Percentiles rank a stretch among this genome's conserved stretches.
Conservation (phyloP, 2,797 vertebrate species). For the Acrossocheilus fasciatus region DNA sequence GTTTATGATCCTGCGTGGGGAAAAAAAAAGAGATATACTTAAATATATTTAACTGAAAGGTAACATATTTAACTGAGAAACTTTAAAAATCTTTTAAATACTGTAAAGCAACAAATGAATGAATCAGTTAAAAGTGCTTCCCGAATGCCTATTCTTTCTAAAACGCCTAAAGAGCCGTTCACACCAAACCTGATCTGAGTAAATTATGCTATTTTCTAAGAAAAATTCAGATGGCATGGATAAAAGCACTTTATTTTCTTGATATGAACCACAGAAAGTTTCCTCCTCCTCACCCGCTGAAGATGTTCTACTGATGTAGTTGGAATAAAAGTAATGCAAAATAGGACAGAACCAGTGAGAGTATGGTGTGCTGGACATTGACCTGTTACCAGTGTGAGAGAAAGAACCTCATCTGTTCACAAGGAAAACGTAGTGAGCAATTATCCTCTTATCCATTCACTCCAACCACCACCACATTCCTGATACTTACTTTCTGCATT, state of each 20-base stretch:
- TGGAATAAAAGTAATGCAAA: background rate
- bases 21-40: too few relatives aligned
- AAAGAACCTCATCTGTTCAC: background rate
- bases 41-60: too few relatives aligned
- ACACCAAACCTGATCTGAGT: background rate
- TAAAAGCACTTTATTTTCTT: background rate
- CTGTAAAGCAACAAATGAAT: background rate
- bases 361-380: background rate
- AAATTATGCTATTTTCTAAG: background rate
- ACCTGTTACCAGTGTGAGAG: background rate
- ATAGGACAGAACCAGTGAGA: background rate
- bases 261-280: background rate
- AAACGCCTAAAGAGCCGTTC: background rate
- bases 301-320: background rate
- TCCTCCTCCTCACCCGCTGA: background rate
- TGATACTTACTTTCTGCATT: background rate
- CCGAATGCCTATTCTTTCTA: background rate
- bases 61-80: background rate
- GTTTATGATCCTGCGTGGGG: too few relatives aligned
- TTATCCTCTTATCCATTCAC: constrained; percentile 9
- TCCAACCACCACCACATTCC: background rate
- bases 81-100: background rate
- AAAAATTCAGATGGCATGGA: background rate
- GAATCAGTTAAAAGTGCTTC: background rate
- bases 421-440: background rate